These are phyloP conservation scores for Eciton burchellii DNA, from an alignment of 1,140 invertebrate genomes.

Conservation along the genomic window DNA sequence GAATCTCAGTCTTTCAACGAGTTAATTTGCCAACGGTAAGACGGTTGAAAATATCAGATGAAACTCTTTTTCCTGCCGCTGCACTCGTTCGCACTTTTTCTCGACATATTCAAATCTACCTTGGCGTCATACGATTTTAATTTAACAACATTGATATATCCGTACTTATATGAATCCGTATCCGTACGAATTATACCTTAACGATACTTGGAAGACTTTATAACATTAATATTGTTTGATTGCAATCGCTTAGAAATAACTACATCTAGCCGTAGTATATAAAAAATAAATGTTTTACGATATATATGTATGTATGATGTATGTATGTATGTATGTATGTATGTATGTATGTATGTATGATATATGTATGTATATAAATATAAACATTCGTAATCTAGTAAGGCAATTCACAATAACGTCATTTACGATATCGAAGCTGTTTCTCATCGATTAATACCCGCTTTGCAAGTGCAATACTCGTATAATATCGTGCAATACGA, in stretches of 20 bases:
- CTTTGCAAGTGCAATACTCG: background rate
- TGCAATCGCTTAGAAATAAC: slow-evolving; percentile 45
- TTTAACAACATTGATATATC: slow-evolving; percentile 57
- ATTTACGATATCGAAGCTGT: background rate
- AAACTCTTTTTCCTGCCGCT: background rate
- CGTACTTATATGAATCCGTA: slow-evolving; percentile 42
- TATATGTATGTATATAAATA: slow-evolving; percentile 26
- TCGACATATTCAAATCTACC: slow-evolving; percentile 23
- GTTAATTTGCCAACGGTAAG: slow-evolving; percentile 25
- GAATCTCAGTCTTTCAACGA: slow-evolving; percentile 36
- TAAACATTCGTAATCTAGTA: background rate
- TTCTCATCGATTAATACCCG: too few relatives aligned
- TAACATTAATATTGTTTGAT: slow-evolving; percentile 1
- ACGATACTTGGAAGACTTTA: slow-evolving; percentile 68
- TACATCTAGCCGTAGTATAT: slow-evolving; percentile 24
- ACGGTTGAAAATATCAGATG: background rate
- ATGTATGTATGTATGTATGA: slow-evolving; percentile 30
- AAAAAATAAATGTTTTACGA: slow-evolving; percentile 33
- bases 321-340: slow-evolving; percentile 41
- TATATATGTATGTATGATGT: background rate
- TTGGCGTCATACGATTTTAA: slow-evolving; percentile 43
- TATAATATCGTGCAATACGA: too few relatives aligned
- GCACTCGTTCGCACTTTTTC: background rate
- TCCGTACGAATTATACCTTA: slow-evolving; percentile 47
- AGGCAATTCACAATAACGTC: background rate